Percentiles rank a stretch among this genome's conserved stretches.
phyloP scores from a whole-genome alignment of 2,888 invertebrate genomes.

The Epinotia bilunana region DNA sequence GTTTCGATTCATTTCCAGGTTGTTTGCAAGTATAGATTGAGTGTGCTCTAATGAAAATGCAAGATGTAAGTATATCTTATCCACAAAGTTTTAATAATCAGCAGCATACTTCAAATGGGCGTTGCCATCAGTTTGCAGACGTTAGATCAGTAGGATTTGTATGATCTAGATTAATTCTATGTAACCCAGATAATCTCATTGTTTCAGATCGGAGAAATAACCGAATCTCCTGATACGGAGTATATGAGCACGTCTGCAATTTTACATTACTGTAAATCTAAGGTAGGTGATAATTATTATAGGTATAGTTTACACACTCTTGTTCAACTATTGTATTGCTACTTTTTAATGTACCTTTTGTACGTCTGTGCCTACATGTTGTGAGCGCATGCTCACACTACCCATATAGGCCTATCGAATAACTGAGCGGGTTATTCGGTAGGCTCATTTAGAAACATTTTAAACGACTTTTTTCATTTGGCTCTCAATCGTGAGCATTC shows the following conservation, averaged over 20 bases:
- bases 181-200: background rate
- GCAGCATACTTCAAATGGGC: background rate
- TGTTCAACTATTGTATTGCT: background rate
- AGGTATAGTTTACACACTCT: background rate
- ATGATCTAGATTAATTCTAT: background rate
- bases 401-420: too few species aligned
- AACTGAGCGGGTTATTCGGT: too few species aligned
- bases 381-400: too few species aligned
- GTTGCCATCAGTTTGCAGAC: background rate
- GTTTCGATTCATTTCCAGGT: background rate
- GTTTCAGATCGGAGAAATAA: slow-evolving; percentile 87
- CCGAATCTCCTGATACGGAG: slow-evolving; percentile 87
- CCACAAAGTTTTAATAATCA: background rate
- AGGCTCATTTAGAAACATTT: too few species aligned
- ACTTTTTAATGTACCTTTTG: background rate
- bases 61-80: slow-evolving; percentile 13
- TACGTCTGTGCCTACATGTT: background rate
- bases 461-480: too few species aligned
- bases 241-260: slow-evolving; percentile 91
- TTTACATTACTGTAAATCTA: slow-evolving; percentile 91
- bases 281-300: slow-evolving; percentile 70
- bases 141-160: background rate
- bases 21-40: slow-evolving; percentile 7
- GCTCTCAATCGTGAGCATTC: too few species aligned
- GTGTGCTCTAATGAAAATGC: slow-evolving; percentile 21